phyloP scores from a whole-genome alignment of 1,140 invertebrate species.

The Pseudomyrmex sp. region DNA sequence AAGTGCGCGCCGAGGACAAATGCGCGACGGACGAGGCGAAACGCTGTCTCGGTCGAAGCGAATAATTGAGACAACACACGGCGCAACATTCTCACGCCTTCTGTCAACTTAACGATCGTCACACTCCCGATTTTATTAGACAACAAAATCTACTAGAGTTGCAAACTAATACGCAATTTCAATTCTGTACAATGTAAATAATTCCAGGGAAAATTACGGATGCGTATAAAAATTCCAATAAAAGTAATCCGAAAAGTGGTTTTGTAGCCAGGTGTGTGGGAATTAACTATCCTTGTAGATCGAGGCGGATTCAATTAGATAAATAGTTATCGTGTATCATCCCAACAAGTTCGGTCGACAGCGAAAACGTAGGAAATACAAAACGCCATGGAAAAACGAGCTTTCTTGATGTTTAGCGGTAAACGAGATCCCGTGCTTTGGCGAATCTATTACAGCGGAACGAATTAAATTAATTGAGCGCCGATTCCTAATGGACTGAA shows the following conservation, averaged over 20 bases:
- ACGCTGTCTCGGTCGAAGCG: background rate
- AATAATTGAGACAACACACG: slow-evolving; percentile 43
- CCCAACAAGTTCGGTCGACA: slow-evolving; percentile 11
- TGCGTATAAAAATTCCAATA: background rate
- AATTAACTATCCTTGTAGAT: background rate
- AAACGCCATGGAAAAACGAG: background rate
- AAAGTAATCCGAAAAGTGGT: background rate
- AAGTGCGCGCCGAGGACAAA: background rate
- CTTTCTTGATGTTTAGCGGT: background rate
- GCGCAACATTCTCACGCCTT: slow-evolving; percentile 21
- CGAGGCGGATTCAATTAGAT: slow-evolving; percentile 36
- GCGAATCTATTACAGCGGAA: slow-evolving; percentile 32
- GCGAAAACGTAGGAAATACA: slow-evolving; percentile 1
- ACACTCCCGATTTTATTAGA: slow-evolving; percentile 27
- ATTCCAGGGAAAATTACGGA: background rate
- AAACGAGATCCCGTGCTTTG: slow-evolving; percentile 31
- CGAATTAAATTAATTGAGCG: slow-evolving; percentile 45
- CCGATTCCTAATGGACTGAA: slow-evolving; percentile 35
- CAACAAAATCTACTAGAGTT: slow-evolving; percentile 29
- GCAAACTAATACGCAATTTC: slow-evolving; percentile 1
- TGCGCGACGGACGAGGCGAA: slow-evolving; percentile 8
- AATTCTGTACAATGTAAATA: slow-evolving; percentile 1
- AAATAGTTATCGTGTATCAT: slow-evolving; percentile 17
- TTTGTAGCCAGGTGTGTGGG: background rate
- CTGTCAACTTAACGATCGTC: background rate